Base-by-base conservation (phyloP, 1,140 invertebrate species). In the Sipha flava region DNA sequence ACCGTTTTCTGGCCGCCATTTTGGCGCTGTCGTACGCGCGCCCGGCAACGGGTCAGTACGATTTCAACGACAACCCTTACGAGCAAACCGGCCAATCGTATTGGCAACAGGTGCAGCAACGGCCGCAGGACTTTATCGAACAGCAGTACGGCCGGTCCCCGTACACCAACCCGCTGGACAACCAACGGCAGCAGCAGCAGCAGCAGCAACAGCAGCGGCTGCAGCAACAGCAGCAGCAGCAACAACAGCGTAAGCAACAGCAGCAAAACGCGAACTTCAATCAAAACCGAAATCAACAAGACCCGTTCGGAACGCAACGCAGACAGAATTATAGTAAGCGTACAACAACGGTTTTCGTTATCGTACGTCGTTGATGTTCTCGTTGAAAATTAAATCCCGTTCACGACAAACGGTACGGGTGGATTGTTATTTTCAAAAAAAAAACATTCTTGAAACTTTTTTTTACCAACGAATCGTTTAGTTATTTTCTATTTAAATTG, bases 91-190 rank as follows among this genome's bases (percentile, higher is more conserved):
- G n/a, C 9, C 57, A 66, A 3, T 0, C 1, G 12, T 68, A 45
- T 34, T 70, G 29, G 34, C 59, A 34, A 29, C 79, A 80, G 45
- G 3, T 14, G 1, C 79, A 80, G 45, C 77, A 79, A 45, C 29
- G 77, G 77, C 77, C 57, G 34, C 77, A 79, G 77, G 70, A 75
- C 70, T 0, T 54, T 9, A 75, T 75, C 31, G 16, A 75, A 10
- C 70, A 75, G 16, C 73, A 77, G 21, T 77, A 21, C 23, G 37
- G 52, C 21, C 34, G 73, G 23, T 47, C 47, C 1, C 4, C 3
- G 9, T 54, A 54, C 47, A 23, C 1, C 23, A 21, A 10, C 7
- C 62, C n/a, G 34, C 73, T 59, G 29, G 34, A 77, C 7, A n/a
- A 21, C 45, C 43, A 52, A 29, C 18, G 16, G 6, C 29, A 23